Percentiles rank a stretch among this genome's conserved stretches.
Evolutionary conservation across 1,140 invertebrate species (phyloP).

Genomic region (Atopsyche davidsoni): DNA sequence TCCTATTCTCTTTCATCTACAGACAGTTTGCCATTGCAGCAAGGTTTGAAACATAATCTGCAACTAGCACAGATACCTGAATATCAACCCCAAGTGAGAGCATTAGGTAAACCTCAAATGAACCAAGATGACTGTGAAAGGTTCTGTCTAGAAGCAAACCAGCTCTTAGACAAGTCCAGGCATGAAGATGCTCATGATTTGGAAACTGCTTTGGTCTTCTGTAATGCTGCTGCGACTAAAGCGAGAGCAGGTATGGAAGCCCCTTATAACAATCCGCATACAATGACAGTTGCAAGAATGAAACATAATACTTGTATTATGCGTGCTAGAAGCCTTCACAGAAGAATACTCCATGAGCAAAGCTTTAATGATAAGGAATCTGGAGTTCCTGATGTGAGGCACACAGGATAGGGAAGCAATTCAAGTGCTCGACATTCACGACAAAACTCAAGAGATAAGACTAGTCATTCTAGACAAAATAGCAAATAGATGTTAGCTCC

Average conservation of each 20-base stretch:
- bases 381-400: conserved; percentile 56
- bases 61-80: conserved; percentile 67
- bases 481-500: conserved; percentile 54
- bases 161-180: conserved; percentile 72
- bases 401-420: conserved; percentile 69
- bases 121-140: conserved; percentile 68
- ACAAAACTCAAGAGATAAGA: conserved; percentile 52
- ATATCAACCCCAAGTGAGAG: conserved; percentile 42
- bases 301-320: conserved; percentile 92
- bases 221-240: conserved; percentile 72
- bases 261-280: conserved; percentile 85
- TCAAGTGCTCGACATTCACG: conserved; percentile 57
- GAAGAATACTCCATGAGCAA: conserved; percentile 64
- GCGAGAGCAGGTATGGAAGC: conserved; percentile 87
- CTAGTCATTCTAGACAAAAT: conserved; percentile 53
- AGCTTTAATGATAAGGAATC: conserved; percentile 50
- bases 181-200: conserved; percentile 78
- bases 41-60: conserved; percentile 61
- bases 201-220: conserved; percentile 69
- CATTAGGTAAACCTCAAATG: conserved; percentile 26
- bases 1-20: conserved; percentile 87
- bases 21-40: conserved; percentile 63
- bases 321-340: conserved; percentile 78
- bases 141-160: conserved; percentile 79
- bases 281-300: conserved; percentile 81